phyloP scores from a whole-genome alignment of 2,113 vertebrate genomes.

The Oenanthe melanoleuca region DNA sequence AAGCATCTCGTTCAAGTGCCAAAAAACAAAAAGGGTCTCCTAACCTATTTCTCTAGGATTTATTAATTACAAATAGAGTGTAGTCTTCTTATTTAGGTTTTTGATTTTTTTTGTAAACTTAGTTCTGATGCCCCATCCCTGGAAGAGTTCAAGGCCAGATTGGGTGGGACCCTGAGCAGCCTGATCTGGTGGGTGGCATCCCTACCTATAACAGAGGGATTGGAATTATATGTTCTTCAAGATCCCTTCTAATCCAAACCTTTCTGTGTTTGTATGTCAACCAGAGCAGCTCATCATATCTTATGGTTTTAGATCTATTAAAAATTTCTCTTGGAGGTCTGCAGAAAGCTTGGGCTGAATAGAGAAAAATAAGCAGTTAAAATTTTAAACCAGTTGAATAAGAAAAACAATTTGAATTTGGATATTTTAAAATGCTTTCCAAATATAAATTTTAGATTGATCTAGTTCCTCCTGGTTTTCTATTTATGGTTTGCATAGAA shows the following conservation, averaged over 20 bases:
- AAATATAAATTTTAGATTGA: neutral
- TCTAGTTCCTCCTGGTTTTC: neutral
- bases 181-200: neutral
- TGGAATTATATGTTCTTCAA: neutral
- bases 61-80: neutral
- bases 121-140: neutral
- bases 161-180: neutral
- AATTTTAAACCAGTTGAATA: neutral
- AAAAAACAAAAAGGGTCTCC: neutral
- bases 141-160: neutral
- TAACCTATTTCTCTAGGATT: neutral
- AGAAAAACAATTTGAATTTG: neutral
- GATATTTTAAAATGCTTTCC: neutral
- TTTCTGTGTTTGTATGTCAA: neutral
- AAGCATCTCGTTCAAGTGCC: neutral
- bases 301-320: neutral
- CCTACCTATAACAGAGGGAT: neutral
- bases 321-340: neutral
- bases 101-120: neutral
- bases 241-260: neutral
- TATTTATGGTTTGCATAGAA: neutral
- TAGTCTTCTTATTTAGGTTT: neutral
- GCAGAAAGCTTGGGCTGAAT: neutral
- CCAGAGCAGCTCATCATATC: neutral
- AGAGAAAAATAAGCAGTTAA: neutral